Base-by-base conservation (phyloP, 2,797 vertebrate genomes). In the Loriculus beryllinus region DNA sequence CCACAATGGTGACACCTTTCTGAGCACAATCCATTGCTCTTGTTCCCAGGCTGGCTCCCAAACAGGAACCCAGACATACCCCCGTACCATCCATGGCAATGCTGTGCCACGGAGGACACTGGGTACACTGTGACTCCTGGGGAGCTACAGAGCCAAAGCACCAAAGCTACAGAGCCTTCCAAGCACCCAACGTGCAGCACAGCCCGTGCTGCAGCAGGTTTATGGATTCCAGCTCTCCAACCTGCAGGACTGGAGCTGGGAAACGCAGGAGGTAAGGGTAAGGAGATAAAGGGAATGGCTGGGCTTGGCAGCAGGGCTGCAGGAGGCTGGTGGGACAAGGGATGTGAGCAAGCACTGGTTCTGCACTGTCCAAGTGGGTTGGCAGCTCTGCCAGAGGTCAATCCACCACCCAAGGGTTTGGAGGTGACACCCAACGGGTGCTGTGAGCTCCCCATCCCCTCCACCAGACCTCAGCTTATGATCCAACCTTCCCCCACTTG, bases 21-120 rank as follows among this genome's bases (percentile, higher is more conserved):
- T 28, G 40, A 68, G 57, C 16, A 4, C 0, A 2, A 43, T 3
- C 52, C 37, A 0, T 4, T 0, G 1, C 70, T 56, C 2, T 0
- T 0, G 0, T 1, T 6, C 63, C 23, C n/a, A 7, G 4, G 26
- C n/a, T 40, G 60, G 37, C 6, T 51, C 69, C 29, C 33, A 29
- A 20, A 18, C 26, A 43, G 11, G 22, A 29, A 17, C 8, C 37
- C 29, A 52, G 39, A 16, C 37, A 35, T 31, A 52, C 19, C 33
- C 23, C 40, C 31, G 40, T 9, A 6, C n/a, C 22, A 15, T 15
- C 45, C 0, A 0, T 4, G 43, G 67, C 79, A 28, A 12, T 21
- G 67, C 63, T 35, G 45, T 18, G 52, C 56, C 39, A 12, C 3
- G 60, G 26, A 71, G 42, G 60, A 28, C 7, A 4, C 13, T 2